A percentile compares a stretch with the other conserved stretches of the same genome.
These are phyloP conservation scores for Luffia ferchaultella DNA, from an alignment of 2,888 invertebrate species.

Conservation along the genomic window DNA sequence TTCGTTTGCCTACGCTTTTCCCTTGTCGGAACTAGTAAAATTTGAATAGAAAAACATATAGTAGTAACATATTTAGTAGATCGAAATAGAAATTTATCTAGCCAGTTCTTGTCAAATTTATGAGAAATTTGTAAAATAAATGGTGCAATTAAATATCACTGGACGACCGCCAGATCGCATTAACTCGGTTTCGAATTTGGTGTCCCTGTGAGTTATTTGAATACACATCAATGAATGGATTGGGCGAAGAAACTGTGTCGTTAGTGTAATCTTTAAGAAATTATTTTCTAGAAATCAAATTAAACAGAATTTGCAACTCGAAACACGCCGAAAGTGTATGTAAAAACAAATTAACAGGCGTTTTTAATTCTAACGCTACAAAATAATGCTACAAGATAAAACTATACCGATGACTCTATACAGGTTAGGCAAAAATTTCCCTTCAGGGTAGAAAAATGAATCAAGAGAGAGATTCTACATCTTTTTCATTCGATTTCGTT, in stretches of 20 bases:
- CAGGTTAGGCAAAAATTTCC: no score
- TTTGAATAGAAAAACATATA: neutral
- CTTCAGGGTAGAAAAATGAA: no score
- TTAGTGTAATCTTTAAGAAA: neutral
- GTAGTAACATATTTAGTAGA: neutral
- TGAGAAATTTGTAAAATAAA: conserved; percentile 31
- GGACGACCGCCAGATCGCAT: neutral
- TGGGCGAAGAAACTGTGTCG: neutral
- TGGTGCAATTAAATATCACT: conserved; percentile 34
- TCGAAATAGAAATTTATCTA: neutral
- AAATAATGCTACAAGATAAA: no score
- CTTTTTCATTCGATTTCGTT: no score
- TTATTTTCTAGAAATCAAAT: no score
- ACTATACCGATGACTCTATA: no score
- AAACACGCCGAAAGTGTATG: no score
- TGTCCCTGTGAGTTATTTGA: neutral
- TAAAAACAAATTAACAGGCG: no score
- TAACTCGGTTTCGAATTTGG: neutral
- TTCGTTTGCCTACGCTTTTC: conserved; percentile 19
- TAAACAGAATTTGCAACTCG: no score
- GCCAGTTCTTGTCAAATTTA: neutral
- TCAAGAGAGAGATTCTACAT: no score
- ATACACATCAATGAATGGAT: neutral
- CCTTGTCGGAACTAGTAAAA: neutral
- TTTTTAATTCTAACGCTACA: no score